Conservation (phyloP, 2,888 invertebrate species). For the Xestia rhomboidea region DNA sequence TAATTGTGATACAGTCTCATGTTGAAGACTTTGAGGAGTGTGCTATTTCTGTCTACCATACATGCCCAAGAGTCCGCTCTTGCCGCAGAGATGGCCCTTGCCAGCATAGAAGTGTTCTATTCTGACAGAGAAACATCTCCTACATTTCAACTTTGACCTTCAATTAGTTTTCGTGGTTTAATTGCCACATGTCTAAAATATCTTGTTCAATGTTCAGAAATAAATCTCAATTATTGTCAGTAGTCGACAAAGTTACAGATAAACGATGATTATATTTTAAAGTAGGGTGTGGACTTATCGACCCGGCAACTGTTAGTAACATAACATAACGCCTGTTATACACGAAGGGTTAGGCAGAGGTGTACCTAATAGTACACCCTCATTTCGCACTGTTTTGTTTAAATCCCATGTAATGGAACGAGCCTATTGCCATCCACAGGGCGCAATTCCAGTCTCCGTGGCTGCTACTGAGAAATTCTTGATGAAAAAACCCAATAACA, state of each 20-base stretch:
- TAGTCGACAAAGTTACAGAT: background rate
- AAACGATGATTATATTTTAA: background rate
- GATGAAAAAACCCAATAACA: too few species aligned
- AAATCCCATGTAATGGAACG: too few species aligned
- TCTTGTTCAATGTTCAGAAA: background rate
- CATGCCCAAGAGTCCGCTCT: background rate
- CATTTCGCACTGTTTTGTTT: too few species aligned
- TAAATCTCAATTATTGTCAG: background rate
- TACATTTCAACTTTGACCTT: constrained; percentile 8
- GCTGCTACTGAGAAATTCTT: too few species aligned
- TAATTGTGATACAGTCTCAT: background rate
- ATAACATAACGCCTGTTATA: too few species aligned
- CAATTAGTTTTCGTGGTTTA: constrained; percentile 15
- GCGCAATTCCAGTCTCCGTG: too few species aligned
- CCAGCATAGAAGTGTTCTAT: constrained; percentile 21
- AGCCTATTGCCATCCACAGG: too few species aligned
- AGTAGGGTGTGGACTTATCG: background rate
- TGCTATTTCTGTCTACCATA: constrained; percentile 8
- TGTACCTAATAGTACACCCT: too few species aligned
- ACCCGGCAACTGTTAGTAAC: background rate
- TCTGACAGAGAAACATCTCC: background rate
- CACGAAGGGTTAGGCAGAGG: too few species aligned
- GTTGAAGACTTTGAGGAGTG: background rate
- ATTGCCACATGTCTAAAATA: constrained; percentile 6
- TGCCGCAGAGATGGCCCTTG: background rate